These are phyloP conservation scores for Alectoris magna DNA, from an alignment of 2,797 vertebrate species.

Conservation along the genomic window DNA sequence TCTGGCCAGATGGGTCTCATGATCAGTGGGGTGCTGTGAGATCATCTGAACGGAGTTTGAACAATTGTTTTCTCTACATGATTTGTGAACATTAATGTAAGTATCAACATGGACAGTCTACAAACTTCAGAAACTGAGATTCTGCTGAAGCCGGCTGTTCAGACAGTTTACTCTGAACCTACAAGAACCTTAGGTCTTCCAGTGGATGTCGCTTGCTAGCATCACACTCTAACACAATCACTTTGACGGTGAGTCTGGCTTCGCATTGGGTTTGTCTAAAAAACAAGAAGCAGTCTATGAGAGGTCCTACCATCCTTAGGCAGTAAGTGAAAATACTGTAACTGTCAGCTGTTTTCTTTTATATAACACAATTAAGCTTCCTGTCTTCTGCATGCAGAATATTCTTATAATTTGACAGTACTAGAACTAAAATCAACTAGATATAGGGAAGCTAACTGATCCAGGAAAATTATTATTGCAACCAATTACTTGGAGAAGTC, in stretches of 20 bases:
- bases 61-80: conserved; percentile 11
- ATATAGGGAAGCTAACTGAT: background rate
- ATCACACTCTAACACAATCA: background rate
- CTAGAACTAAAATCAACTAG: background rate
- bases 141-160: background rate
- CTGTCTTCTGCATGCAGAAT: background rate
- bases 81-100: background rate
- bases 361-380: background rate
- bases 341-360: background rate
- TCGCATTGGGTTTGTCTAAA: background rate
- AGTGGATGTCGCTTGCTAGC: background rate
- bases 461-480: background rate
- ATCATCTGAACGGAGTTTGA: background rate
- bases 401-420: background rate
- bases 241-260: background rate
- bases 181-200: background rate
- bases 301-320: background rate
- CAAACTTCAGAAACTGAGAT: background rate
- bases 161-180: background rate
- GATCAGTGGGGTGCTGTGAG: conserved; percentile 6
- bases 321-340: background rate
- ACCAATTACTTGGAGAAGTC: background rate
- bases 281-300: background rate
- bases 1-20: conserved; percentile 21
- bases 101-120: background rate